Conservation (phyloP, 2,797 vertebrate genomes). For the Caiman crocodilus region DNA sequence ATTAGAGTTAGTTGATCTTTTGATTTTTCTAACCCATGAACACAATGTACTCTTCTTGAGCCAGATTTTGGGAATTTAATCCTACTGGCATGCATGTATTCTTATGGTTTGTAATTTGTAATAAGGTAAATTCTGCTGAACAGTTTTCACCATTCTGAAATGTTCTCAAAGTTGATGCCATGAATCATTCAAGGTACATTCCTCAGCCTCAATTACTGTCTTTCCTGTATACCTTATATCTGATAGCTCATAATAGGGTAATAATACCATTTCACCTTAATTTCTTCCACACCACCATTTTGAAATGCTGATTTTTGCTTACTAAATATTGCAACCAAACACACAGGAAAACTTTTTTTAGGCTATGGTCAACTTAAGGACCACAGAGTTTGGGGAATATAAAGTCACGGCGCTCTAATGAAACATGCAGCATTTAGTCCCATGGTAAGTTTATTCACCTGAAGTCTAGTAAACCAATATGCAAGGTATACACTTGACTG, state of each 20-base stretch:
- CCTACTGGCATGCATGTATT: slow-evolving; percentile 13
- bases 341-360: not conserved
- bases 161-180: not conserved
- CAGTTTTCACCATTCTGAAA: not conserved
- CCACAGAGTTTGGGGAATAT: not conserved
- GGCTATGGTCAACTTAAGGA: not conserved
- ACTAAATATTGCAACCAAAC: not conserved
- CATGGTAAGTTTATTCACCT: not conserved
- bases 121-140: slow-evolving; percentile 7
- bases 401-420: slow-evolving; percentile 2
- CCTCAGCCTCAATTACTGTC: not conserved
- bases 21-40: slow-evolving; percentile 25
- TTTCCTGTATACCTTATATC: not conserved
- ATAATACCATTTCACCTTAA: not conserved
- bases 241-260: not conserved
- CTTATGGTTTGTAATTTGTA: not conserved
- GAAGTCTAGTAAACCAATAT: slow-evolving; percentile 9
- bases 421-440: not conserved
- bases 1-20: slow-evolving; percentile 32
- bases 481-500: not conserved
- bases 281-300: not conserved
- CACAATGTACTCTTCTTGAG: slow-evolving; percentile 8
- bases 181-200: not conserved
- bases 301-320: not conserved
- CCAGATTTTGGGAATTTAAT: not conserved